Evolutionary conservation across 2,113 vertebrate species (phyloP).

Genomic region (Pipa parva): DNA sequence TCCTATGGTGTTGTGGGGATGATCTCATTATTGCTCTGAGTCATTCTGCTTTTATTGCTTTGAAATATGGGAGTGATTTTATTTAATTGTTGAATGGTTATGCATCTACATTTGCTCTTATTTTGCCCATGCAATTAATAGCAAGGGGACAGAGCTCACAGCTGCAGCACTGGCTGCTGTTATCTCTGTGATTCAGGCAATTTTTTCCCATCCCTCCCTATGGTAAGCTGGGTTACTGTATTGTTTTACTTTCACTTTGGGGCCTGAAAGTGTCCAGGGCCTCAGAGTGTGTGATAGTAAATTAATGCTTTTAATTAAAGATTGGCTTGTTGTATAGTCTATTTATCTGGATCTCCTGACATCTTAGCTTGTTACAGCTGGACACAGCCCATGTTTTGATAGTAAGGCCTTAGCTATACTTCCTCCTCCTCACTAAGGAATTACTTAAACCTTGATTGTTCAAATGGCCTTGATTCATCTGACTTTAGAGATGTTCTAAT

Average conservation of each 20-base stretch:
- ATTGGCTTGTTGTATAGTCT: slow-evolving; percentile 25
- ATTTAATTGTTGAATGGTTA: slow-evolving; percentile 18
- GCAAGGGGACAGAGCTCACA: slow-evolving; percentile 6
- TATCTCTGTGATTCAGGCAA: slow-evolving; percentile 5
- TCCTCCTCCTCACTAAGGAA: too few species aligned
- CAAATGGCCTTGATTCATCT: too few species aligned
- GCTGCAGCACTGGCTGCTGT: slow-evolving; percentile 18
- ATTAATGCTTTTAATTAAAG: slow-evolving; percentile 32
- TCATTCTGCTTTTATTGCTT: slow-evolving; percentile 39
- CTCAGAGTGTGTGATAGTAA: slow-evolving; percentile 1
- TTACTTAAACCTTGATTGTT: too few species aligned
- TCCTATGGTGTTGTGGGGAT: slow-evolving; percentile 47
- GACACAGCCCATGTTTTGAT: slow-evolving; percentile 1
- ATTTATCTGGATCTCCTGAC: slow-evolving; percentile 22
- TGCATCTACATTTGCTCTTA: not conserved
- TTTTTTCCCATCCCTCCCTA: slow-evolving; percentile 40
- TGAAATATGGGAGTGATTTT: slow-evolving; percentile 5
- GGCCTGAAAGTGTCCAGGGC: not conserved
- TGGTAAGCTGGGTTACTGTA: slow-evolving; percentile 43
- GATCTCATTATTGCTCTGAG: slow-evolving; percentile 51
- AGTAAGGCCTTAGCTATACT: too few species aligned
- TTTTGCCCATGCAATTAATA: slow-evolving; percentile 21
- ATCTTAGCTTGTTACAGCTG: slow-evolving; percentile 15
- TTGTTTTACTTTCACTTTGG: slow-evolving; percentile 43
- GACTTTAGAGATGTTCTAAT: too few species aligned